Evolutionary conservation across 37 sponge, comb jelly and placozoan species (phyloP), one percentile per base, ranked within the genome.

Genomic region (Halichondria panicea): DNA sequence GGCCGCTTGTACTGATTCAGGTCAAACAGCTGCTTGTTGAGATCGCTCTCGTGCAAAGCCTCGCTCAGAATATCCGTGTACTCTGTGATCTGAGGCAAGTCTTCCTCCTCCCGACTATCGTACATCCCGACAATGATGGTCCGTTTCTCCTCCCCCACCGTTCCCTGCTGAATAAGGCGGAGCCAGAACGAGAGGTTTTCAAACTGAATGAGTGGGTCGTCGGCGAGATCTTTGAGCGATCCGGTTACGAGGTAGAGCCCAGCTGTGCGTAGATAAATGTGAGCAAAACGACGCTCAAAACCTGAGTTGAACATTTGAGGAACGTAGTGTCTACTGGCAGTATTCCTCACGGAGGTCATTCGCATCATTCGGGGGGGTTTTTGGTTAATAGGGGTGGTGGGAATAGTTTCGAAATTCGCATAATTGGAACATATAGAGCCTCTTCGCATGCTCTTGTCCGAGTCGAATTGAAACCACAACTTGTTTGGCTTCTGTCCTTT

Each of bases 171-270:
- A 27, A 86, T 70, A 58, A 79, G 56, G 18, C 72, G 41, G 37
- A 86, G 22, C 80, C 80, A 86, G 73, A 45, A 79, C 41, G 33
- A 79, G 39, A 86, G 79, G 73, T 86, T 86, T 61, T 86, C 86
- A 59, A 75, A 79, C 74, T 86, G 86, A 59, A 77, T 77, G 12
- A 72, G 66, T 0, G 86, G 80, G 61, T 86, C 72, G 1, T 36
- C 73, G 12, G 67, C 22, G 24, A 78, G 42, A 39, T 86, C 80
- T 7, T 74, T 68, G 12, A 86, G 79, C 18, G 68, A 71, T 13
- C 73, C 35, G 0, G 54, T 68, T 15, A 86, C 37, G 63, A 86
- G 71, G 43, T 79, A 86, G 48, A 86, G 56, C 8, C 86, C 86
- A 36, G 66, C 74, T 39, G 66, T 8, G 38, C 64, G 56, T 1